These are phyloP conservation scores for Buathra laborator DNA, from an alignment of 2,888 invertebrate species.

Conservation along the genomic window DNA sequence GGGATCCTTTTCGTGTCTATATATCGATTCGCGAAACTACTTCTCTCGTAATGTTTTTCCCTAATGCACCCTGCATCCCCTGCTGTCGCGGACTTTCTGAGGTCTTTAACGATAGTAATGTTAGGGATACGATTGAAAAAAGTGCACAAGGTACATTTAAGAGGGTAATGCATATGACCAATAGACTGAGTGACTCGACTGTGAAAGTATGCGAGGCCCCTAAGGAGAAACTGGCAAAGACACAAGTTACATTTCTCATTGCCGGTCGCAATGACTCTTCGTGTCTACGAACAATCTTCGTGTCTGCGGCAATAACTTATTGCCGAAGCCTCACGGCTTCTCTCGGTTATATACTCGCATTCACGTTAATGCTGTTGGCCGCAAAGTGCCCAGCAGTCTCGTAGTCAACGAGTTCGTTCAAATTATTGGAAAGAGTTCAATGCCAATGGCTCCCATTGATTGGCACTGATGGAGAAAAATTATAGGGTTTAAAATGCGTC, in stretches of 20 bases:
- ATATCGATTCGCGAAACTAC: conserved; percentile 50
- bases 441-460: not conserved
- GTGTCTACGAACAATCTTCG: conserved; percentile 63
- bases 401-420: not conserved
- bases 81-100: too few species aligned
- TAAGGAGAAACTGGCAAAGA: conserved; percentile 31
- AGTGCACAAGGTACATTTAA: not conserved
- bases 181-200: not conserved
- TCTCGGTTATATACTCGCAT: not conserved
- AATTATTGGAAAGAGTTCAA: not conserved
- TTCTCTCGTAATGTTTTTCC: conserved; percentile 16
- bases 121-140: not conserved
- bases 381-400: not conserved
- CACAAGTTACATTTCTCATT: conserved; percentile 28
- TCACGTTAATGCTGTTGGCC: not conserved
- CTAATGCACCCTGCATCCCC: not conserved
- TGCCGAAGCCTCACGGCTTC: conserved; percentile 48
- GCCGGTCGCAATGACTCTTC: conserved; percentile 39
- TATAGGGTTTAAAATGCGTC: not conserved
- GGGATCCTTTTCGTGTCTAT: conserved; percentile 23
- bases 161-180: not conserved
- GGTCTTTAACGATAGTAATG: not conserved
- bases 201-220: not conserved
- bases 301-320: conserved; percentile 59
- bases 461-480: not conserved